These are phyloP conservation scores for Periparus ater DNA, from an alignment of 2,797 vertebrate species.

Conservation along the genomic window DNA sequence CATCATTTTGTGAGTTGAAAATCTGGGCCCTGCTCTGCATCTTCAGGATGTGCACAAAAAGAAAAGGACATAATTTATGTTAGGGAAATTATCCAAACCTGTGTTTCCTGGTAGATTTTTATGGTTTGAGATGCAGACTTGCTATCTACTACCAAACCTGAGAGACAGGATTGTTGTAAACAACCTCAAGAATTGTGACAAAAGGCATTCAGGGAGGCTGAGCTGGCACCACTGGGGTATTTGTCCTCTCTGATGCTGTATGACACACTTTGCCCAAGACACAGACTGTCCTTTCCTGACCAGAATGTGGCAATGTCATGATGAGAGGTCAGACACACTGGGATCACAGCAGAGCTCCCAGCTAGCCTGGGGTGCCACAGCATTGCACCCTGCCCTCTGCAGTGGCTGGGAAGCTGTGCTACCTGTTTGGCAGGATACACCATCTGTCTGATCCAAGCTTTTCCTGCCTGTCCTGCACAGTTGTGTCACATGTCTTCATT, in stretches of 20 bases:
- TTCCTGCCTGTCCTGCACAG: neutral
- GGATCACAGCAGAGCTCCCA: neutral
- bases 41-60: neutral
- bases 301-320: neutral
- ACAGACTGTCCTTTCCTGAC: neutral
- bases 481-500: neutral
- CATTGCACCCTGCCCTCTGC: neutral
- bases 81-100: neutral
- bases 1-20: neutral
- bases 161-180: neutral
- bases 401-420: neutral
- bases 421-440: neutral
- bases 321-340: accelerated
- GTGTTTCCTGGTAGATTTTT: neutral
- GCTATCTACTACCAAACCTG: neutral
- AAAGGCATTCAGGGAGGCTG: neutral
- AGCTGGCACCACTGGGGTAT: neutral
- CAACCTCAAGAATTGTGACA: neutral
- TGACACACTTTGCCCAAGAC: neutral
- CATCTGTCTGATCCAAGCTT: neutral
- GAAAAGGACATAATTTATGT: neutral
- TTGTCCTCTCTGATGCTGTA: neutral
- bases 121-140: neutral
- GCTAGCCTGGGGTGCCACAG: neutral
- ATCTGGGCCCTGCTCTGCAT: neutral